Base-by-base conservation (phyloP, 2,888 invertebrate species). In the Noctua comes region DNA sequence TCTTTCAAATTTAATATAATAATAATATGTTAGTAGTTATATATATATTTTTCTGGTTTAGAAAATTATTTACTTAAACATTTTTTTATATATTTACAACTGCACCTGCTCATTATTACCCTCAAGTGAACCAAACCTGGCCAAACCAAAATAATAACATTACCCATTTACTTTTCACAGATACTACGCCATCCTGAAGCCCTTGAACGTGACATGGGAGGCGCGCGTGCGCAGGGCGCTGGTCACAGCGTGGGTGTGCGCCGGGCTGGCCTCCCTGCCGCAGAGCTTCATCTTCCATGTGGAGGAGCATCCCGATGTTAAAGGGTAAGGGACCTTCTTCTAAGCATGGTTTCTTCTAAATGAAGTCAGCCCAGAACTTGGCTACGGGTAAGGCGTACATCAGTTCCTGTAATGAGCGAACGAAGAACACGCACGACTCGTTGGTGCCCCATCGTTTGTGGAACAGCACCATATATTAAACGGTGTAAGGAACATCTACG, bases 231-330 rank as follows among this genome's bases (percentile, higher is more conserved):
- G 98, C 91, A 94, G 98, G 21, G 98, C 99, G 97, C 95, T 99
- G n/a, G 94, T 97, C 24, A 95, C 97, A 1, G 98, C 99, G 59
- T 99, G 99, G 99, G 92, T 98, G 3, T 97, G 98, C 76, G 98
- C 99, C 0, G 97, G 97, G 8, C 92, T 99, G 40, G 99, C 98
- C 95, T 99, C 99, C 91, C 95, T 98, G 86, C 99, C 99, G 46
- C 99, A 99, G 97, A 99, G 99, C 96, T 97, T 98, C 87, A 98
- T 99, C 83, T 99, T 99, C 94, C 99, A 99, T 91, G 97, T 99
- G 74, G 98, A 98, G 91, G 96, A 97, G 64, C 99, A 99, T 95
- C 99, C 99, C 0, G 97, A 97, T 74, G 97, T 98, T 76, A 97
- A 97, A 71, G 98, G 98, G 98, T 96, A 88, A 89, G 76, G 1